Evolutionary conservation across 2,113 vertebrate genomes (phyloP), one percentile per base, ranked within the genome.

Genomic region (Dasyurus viverrinus): DNA sequence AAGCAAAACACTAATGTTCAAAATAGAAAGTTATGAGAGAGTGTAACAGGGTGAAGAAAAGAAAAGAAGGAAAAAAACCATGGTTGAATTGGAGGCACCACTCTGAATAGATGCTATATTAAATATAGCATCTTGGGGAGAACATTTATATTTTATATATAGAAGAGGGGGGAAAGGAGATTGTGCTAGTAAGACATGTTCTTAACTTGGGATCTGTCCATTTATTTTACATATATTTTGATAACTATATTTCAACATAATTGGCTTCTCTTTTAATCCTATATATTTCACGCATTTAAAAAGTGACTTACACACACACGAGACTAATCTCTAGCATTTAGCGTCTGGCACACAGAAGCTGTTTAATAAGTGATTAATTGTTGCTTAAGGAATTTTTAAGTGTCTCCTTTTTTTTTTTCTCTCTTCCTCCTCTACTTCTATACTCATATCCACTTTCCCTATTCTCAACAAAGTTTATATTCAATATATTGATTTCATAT

Each of bases 381-480:
- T 14, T 68, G 11, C 30, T 68, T 36, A 60, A 30, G 57, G 8
- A 68, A 68, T 68, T 11, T 36, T 2, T 10, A 27, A 26, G 27
- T 60, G 8, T 60, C 55, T 14, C 10, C 27, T 47, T 47, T 47
- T 19, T 19, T 22, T 57, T 19, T 19, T 22, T 57, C 26, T 30
- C 27, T n/a, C 60, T 76, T 12, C 36, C 16, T n/a, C 30, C n/a
- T 24, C 36, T n/a, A 2, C 36, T 76, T 76, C 24, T 27, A 24
- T 14, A 47, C 19, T 48, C 36, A 12, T 48, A 10, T 48, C 89
- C 5, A 27, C 46, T 50, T 11, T 48, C 46, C 2, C 8, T 24
- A 53, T 94, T 97, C 94, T 5, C 93, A 92, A 89, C 36, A 55
- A 1, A n/a, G 92, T 23, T 89, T 24, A 26, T 89, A 53, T 89